phyloP scores from a whole-genome alignment of 1,140 invertebrate genomes.

The Zaprionus lachaisei region DNA sequence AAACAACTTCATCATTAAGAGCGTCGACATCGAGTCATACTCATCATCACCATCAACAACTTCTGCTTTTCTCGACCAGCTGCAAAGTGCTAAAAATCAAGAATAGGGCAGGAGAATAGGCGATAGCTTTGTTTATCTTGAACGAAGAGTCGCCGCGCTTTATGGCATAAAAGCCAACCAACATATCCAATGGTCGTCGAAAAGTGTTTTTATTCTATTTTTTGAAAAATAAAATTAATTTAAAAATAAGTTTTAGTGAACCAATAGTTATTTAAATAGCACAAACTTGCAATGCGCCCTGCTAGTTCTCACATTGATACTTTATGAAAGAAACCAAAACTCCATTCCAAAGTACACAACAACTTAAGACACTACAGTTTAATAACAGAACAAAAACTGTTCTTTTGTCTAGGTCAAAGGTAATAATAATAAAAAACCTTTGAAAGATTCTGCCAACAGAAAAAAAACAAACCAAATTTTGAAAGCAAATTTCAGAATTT shows the following conservation, averaged over 20 bases:
- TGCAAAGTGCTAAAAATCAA: conserved; percentile 5
- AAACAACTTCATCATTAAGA: conserved; percentile 35
- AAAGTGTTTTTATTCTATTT: no score
- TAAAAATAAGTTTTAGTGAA: no score
- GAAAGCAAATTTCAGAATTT: conserved; percentile 46
- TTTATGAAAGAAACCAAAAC: neutral
- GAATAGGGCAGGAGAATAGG: neutral
- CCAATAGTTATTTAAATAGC: neutral
- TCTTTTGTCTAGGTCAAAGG: conserved; percentile 60
- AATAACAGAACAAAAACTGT: conserved; percentile 60
- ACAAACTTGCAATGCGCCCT: neutral
- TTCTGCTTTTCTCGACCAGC: conserved; percentile 2
- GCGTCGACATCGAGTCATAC: conserved; percentile 44
- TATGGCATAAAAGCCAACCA: no score
- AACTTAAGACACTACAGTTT: conserved; percentile 54
- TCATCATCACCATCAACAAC: conserved; percentile 43
- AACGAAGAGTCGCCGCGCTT: conserved; percentile 22
- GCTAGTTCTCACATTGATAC: neutral
- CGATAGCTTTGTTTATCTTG: no score
- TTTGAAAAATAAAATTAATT: no score
- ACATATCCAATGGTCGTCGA: no score
- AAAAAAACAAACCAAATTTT: conserved; percentile 49
- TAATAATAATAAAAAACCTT: conserved; percentile 76
- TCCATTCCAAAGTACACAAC: conserved; percentile 15
- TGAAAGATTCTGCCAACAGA: conserved; percentile 64